Evolutionary conservation across 2,888 invertebrate genomes (phyloP).

Genomic region (Scaeva pyrastri): DNA sequence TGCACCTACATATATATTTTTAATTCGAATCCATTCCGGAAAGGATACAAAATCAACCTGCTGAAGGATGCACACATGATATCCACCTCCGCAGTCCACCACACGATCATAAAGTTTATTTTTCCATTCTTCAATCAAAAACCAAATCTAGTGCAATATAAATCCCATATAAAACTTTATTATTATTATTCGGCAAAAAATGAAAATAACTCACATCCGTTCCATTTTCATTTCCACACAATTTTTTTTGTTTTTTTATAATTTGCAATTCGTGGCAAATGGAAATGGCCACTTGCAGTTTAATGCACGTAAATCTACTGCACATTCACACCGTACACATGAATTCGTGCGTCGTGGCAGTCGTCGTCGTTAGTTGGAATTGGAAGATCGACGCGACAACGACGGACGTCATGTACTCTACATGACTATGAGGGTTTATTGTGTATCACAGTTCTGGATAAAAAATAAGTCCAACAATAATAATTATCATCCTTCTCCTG

Average conservation of each 20-base stretch:
- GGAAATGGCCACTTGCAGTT: conserved; percentile 59
- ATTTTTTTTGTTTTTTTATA: background rate
- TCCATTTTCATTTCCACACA: conserved; percentile 43
- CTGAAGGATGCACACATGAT: background rate
- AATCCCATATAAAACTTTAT: conserved; percentile 19
- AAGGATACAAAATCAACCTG: background rate
- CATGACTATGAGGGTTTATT: conserved; percentile 39
- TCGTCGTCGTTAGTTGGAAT: too few species aligned
- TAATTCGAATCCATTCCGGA: background rate
- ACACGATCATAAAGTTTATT: conserved; percentile 8
- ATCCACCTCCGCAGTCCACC: background rate
- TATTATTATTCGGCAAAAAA: conserved; percentile 26
- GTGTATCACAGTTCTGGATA: conserved; percentile 30
- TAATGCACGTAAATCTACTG: conserved; percentile 21
- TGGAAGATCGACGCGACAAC: background rate
- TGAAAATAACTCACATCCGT: conserved; percentile 46
- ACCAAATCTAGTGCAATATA: conserved; percentile 30
- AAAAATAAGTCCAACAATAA: conserved; percentile 29
- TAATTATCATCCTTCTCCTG: conserved; percentile 46
- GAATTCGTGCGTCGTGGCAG: too few species aligned
- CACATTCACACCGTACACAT: background rate
- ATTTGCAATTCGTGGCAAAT: conserved; percentile 31
- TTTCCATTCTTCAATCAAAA: conserved; percentile 33
- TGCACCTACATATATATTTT: background rate
- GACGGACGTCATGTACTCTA: background rate